Evolutionary conservation across 2,797 vertebrate genomes (phyloP).

Genomic region (Gobio occitaniae): DNA sequence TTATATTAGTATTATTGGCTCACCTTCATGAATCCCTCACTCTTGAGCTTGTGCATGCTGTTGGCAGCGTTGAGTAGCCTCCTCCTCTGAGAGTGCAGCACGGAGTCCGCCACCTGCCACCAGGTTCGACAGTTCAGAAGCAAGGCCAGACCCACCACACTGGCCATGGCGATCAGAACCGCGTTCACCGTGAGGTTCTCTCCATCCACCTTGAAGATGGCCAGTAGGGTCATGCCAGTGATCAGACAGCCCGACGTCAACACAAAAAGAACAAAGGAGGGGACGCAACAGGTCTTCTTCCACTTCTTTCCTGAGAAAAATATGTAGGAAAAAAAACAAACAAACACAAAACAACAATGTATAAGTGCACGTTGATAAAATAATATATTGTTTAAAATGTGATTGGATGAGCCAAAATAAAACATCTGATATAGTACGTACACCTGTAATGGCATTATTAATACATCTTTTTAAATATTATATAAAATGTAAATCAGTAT

Average conservation of each 20-base stretch:
- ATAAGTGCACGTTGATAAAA: background rate
- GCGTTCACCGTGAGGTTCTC: conserved; percentile 91
- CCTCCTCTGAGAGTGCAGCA: conserved; percentile 94
- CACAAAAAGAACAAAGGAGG: conserved; percentile 94
- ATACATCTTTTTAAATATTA: background rate
- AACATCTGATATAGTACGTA: background rate
- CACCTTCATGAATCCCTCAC: conserved; percentile 99
- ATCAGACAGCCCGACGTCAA: conserved; percentile 89
- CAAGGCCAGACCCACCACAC: conserved; percentile 90
- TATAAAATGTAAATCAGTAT: background rate
- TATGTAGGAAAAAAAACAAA: background rate
- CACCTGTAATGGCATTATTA: background rate
- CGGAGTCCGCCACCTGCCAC: conserved; percentile 97
- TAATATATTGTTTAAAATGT: background rate
- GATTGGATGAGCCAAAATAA: too few species aligned
- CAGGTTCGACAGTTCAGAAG: conserved; percentile 92
- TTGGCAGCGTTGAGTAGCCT: conserved; percentile 93
- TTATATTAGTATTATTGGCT: background rate
- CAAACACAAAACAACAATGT: too few species aligned
- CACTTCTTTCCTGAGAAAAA: conserved; percentile 89
- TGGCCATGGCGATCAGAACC: conserved; percentile 88
- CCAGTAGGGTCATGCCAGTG: conserved; percentile 88
- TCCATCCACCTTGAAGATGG: conserved; percentile 89
- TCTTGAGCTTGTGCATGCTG: conserved; percentile 92
- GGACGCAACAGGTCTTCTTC: conserved; percentile 98